A percentile compares a stretch with the other conserved stretches of the same genome.
phyloP scores from a whole-genome alignment of 2,113 vertebrate genomes.

The Catharus minimus region DNA sequence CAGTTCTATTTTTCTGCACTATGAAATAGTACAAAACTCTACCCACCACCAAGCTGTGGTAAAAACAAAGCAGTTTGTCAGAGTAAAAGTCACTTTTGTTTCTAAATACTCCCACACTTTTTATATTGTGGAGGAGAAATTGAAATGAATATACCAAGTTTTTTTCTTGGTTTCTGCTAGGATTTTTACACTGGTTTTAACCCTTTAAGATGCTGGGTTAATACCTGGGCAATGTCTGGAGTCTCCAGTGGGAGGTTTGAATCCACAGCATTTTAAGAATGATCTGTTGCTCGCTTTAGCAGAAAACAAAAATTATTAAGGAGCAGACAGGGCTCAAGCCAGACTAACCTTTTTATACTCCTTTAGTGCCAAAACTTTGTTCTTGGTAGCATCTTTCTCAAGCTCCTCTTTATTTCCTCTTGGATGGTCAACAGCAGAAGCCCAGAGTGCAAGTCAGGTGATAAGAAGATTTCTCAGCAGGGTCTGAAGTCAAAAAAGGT shows the following conservation, averaged over 20 bases:
- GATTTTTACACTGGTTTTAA: background rate
- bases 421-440: background rate
- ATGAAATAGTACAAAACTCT: background rate
- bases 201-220: background rate
- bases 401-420: background rate
- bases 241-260: background rate
- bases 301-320: background rate
- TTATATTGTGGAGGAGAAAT: background rate
- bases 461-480: background rate
- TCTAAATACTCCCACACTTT: background rate
- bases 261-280: background rate
- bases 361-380: background rate
- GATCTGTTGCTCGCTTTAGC: background rate
- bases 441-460: background rate
- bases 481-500: background rate
- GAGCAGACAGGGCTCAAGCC: background rate
- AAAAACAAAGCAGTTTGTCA: background rate
- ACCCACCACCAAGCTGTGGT: background rate
- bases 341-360: background rate
- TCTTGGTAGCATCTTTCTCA: background rate
- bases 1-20: background rate
- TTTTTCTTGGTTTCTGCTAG: background rate
- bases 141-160: background rate
- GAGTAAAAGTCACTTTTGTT: constrained; percentile 4
- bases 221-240: background rate